phyloP scores from a whole-genome alignment of 1,140 invertebrate genomes.

The Hypothenemus hampei region DNA sequence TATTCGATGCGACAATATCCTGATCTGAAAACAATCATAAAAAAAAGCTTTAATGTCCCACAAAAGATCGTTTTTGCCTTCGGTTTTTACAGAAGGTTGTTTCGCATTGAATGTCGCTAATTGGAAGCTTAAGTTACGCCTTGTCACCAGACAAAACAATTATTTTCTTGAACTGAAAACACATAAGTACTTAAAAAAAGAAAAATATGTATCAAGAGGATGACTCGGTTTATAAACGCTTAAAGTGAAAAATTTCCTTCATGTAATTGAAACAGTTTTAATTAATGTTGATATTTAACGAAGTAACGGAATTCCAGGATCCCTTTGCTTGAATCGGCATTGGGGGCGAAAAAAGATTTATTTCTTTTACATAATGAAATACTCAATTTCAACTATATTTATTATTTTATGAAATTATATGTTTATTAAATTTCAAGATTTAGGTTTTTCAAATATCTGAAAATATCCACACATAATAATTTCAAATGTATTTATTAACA shows the following conservation, averaged over 20 bases:
- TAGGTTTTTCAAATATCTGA: no score
- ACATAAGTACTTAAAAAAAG: neutral
- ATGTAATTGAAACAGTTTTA: conserved; percentile 9
- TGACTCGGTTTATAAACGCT: neutral
- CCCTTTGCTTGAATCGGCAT: no score
- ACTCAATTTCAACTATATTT: no score
- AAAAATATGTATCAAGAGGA: no score
- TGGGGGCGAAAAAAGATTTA: no score
- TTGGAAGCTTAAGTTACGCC: neutral
- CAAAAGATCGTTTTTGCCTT: neutral
- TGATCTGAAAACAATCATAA: conserved; percentile 11
- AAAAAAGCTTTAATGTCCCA: neutral
- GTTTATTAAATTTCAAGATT: no score
- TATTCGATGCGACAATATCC: conserved; percentile 19
- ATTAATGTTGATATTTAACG: conserved; percentile 6
- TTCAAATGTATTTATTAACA: neutral
- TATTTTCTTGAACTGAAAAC: neutral
- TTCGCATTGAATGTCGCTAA: neutral
- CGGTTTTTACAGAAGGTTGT: neutral
- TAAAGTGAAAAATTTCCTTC: neutral
- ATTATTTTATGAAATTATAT: no score
- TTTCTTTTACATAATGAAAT: no score
- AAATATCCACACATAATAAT: no score
- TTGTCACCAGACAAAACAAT: neutral
- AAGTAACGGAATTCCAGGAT: no score